Percentiles rank a stretch among this genome's conserved stretches.
These are phyloP conservation scores for Xestia sexstrigata DNA, from an alignment of 2,888 invertebrate genomes.

Conservation along the genomic window DNA sequence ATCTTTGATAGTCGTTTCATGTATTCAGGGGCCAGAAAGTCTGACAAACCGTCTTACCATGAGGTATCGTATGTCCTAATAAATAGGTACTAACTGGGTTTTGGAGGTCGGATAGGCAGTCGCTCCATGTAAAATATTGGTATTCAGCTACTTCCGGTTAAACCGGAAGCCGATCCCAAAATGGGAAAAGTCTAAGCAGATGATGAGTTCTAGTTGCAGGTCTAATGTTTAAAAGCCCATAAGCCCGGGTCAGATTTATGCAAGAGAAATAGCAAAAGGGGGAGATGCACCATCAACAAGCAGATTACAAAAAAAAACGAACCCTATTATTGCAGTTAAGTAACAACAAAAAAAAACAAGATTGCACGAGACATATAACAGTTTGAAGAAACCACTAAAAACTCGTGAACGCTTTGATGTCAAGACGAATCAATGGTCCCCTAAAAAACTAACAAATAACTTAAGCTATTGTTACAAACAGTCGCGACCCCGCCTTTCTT, in stretches of 20 bases:
- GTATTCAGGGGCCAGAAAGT: neutral
- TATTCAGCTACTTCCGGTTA: neutral
- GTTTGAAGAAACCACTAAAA: slow-evolving; percentile 7
- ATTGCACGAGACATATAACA: slow-evolving; percentile 16
- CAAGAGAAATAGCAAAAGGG: neutral
- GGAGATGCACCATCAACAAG: neutral
- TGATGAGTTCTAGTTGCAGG: neutral
- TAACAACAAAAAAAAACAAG: neutral
- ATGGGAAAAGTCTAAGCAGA: neutral
- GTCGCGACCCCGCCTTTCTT: slow-evolving; percentile 33
- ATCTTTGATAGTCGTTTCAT: neutral
- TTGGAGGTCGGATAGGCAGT: neutral
- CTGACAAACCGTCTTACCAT: neutral
- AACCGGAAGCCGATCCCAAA: neutral
- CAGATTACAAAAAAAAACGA: slow-evolving; percentile 1
- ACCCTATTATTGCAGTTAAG: neutral
- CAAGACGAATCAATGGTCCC: slow-evolving; percentile 49
- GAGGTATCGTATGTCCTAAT: neutral
- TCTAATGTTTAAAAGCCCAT: neutral
- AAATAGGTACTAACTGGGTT: neutral
- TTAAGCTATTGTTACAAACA: slow-evolving; percentile 42
- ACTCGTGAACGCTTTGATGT: slow-evolving; percentile 43
- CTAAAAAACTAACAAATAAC: slow-evolving; percentile 54
- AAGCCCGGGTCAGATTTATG: neutral
- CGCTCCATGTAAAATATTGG: neutral